Conservation (phyloP, 2,113 vertebrate species). For the Todiramphus chloris region DNA sequence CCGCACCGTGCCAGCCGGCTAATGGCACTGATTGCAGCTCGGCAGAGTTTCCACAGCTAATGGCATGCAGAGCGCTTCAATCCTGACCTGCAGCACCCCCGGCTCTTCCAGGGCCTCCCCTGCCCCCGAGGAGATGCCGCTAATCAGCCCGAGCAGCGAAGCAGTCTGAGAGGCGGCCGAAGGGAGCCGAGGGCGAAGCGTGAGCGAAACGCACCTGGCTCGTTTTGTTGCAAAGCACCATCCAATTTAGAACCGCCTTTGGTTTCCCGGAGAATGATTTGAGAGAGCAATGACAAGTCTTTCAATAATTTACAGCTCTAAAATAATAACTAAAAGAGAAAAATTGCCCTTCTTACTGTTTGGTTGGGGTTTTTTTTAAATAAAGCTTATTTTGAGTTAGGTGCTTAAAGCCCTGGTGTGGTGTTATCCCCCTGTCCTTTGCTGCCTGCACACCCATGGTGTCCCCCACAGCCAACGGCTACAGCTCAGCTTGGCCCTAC, state of each 20-base stretch:
- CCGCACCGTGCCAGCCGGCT: not conserved
- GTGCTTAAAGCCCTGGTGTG: not conserved
- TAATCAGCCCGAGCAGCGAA: not conserved
- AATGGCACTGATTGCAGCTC: not conserved
- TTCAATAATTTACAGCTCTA: not conserved
- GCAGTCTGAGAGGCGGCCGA: not conserved
- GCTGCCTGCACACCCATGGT: not conserved
- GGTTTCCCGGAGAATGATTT: not conserved
- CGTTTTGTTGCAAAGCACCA: not conserved
- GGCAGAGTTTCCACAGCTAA: not conserved
- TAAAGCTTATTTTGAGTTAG: not conserved
- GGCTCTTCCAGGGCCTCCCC: not conserved
- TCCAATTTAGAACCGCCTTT: not conserved
- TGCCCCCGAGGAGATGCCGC: not conserved
- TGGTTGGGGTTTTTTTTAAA: not conserved
- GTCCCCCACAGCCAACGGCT: not conserved
- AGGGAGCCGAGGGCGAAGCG: not conserved
- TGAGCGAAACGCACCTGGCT: rapidly evolving
- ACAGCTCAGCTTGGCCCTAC: not conserved
- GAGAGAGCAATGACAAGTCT: not conserved
- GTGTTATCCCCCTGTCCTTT: not conserved
- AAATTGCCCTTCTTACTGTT: not conserved
- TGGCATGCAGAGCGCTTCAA: not conserved
- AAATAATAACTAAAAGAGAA: not conserved
- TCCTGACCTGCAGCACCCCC: not conserved